Evolutionary conservation across 2,888 invertebrate species (phyloP).

Genomic region (Lepidochitona cinerea): DNA sequence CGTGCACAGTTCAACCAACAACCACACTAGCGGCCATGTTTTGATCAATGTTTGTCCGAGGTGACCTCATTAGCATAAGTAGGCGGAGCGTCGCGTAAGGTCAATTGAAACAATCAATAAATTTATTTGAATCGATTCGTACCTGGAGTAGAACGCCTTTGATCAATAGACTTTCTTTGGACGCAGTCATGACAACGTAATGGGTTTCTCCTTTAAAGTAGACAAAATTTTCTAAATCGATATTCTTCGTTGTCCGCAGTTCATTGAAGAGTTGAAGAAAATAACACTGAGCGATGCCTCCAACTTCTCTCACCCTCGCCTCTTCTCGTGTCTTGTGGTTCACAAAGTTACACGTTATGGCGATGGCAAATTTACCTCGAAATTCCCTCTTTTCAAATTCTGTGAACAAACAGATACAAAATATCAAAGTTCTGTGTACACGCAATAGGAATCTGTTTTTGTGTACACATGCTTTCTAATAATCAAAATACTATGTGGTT

Average conservation of each 20-base stretch:
- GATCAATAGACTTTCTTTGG: conserved; percentile 89
- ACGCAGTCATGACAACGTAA: conserved; percentile 99
- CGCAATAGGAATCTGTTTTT: no score
- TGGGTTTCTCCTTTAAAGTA: conserved; percentile 99
- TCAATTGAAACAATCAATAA: no score
- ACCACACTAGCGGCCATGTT: no score
- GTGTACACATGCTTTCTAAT: no score
- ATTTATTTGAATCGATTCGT: no score
- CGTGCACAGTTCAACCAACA: no score
- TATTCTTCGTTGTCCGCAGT: conserved; percentile 87
- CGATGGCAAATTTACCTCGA: conserved; percentile 95
- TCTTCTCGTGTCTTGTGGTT: conserved; percentile 93
- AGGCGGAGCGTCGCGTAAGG: no score
- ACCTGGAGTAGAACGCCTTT: conserved; percentile 91
- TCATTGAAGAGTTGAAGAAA: conserved; percentile 95
- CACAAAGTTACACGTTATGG: conserved; percentile 97
- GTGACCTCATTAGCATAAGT: no score
- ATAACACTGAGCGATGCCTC: conserved; percentile 95
- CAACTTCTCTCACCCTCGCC: conserved; percentile 92
- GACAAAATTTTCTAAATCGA: conserved; percentile 97
- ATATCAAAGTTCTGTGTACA: no score
- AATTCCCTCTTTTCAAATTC: conserved; percentile 95
- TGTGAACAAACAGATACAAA: no score
- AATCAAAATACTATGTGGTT: no score
- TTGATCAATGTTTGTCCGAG: no score